Conservation (phyloP, 1,140 invertebrate species). For the Diabrotica undecimpunctata region DNA sequence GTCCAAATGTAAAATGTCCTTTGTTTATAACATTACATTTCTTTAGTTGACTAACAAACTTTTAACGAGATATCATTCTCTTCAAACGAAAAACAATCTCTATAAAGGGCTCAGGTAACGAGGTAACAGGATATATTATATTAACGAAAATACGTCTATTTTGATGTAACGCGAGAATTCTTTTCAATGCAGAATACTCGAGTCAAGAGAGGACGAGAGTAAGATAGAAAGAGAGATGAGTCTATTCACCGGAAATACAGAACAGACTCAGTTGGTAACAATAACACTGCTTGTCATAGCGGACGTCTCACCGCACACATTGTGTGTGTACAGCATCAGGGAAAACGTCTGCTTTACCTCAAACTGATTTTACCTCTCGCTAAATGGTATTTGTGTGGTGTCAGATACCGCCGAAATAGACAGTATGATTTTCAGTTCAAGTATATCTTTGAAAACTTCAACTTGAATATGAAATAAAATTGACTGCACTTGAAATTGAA, state of each 20-base stretch:
- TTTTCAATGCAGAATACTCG: background rate
- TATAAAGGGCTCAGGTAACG: background rate
- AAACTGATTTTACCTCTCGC: background rate
- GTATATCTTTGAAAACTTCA: too few relatives aligned
- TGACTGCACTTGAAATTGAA: too few relatives aligned
- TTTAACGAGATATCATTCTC: too few relatives aligned
- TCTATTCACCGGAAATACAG: background rate
- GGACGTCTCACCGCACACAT: slow-evolving; percentile 1
- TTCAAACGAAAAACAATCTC: too few relatives aligned
- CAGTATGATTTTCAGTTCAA: too few relatives aligned
- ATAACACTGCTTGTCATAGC: background rate
- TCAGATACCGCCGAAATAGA: background rate
- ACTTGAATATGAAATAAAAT: too few relatives aligned
- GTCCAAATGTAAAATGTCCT: too few relatives aligned
- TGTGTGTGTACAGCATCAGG: background rate
- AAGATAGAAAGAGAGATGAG: background rate
- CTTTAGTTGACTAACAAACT: too few relatives aligned
- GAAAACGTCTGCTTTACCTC: slow-evolving; percentile 1
- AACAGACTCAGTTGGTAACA: background rate
- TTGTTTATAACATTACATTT: too few relatives aligned
- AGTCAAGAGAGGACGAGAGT: too few relatives aligned
- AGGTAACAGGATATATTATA: background rate
- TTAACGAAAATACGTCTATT: background rate
- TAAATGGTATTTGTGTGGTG: background rate
- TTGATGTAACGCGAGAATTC: background rate